A percentile compares a stretch with the other conserved stretches of the same genome.
phyloP scores from a whole-genome alignment of 53 echinoderm and acorn worm species.

The Actinopyga echinites region DNA sequence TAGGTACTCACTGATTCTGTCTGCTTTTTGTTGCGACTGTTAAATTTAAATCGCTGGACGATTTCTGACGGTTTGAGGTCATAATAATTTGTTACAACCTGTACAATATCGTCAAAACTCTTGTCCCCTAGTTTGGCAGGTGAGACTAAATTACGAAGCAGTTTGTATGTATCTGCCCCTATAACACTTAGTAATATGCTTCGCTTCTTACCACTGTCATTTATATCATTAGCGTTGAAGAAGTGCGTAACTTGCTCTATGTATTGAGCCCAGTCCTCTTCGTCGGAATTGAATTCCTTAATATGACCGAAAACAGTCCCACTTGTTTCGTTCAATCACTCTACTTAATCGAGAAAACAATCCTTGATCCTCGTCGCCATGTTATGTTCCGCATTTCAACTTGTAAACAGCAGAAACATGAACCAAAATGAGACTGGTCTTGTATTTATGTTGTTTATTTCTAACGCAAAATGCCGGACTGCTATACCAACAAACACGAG shows the following conservation, averaged over 20 bases:
- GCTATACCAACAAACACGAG: background rate
- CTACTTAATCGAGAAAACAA: background rate
- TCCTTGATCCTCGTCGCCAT: background rate
- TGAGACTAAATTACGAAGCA: constrained; percentile 13
- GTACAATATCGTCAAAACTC: constrained; percentile 34
- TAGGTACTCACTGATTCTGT: constrained; percentile 15
- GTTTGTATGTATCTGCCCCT: background rate
- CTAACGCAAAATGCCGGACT: background rate
- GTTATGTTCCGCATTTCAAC: background rate
- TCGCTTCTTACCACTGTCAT: background rate
- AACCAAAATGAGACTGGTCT: background rate
- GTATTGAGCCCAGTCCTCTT: constrained; percentile 23
- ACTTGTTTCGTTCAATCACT: background rate
- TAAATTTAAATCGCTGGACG: constrained; percentile 23
- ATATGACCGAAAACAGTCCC: background rate
- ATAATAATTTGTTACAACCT: constrained; percentile 36
- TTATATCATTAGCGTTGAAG: constrained; percentile 21
- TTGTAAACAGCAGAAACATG: background rate
- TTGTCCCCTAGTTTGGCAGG: constrained; percentile 46
- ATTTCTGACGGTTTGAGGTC: constrained; percentile 13
- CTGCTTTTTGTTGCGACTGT: background rate
- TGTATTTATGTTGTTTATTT: background rate
- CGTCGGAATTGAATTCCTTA: background rate
- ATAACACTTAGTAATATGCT: background rate
- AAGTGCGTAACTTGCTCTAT: constrained; percentile 1